Percentiles rank a stretch among this genome's conserved stretches.
Evolutionary conservation across 1,140 invertebrate species (phyloP).

Genomic region (Leptoteleia sp.): DNA sequence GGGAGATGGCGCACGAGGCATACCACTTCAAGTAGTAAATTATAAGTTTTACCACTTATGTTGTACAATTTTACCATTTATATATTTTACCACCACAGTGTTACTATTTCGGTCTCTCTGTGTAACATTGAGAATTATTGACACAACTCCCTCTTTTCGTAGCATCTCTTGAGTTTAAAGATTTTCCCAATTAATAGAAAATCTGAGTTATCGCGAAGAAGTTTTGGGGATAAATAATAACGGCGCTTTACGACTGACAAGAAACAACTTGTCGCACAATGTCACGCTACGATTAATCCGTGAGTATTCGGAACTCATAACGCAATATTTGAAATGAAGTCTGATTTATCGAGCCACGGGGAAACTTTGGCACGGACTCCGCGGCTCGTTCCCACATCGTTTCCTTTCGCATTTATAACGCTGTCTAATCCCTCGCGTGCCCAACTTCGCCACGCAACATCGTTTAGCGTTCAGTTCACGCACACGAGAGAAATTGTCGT

Average conservation of each 20-base stretch:
- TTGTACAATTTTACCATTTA: no score
- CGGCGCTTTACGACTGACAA: conserved; percentile 15
- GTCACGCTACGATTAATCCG: conserved; percentile 44
- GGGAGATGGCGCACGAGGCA: no score
- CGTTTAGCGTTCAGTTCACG: conserved; percentile 27
- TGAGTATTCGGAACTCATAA: conserved; percentile 43
- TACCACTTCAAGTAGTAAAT: no score
- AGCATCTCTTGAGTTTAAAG: no score
- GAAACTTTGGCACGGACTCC: conserved; percentile 49
- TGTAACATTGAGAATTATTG: no score
- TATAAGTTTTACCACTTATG: no score
- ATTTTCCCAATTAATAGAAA: no score
- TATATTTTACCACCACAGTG: no score
- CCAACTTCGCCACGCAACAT: conserved; percentile 32
- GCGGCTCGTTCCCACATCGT: conserved; percentile 33
- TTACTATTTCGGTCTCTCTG: no score
- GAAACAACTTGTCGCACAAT: conserved; percentile 34
- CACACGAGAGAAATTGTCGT: conserved; percentile 27
- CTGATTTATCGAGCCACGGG: conserved; percentile 45
- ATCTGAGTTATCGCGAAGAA: no score
- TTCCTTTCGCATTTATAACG: conserved; percentile 51
- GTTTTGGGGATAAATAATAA: conserved; percentile 16
- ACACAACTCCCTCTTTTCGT: no score
- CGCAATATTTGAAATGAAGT: conserved; percentile 44
- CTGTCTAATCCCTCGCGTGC: conserved; percentile 26